Evolutionary conservation across 1,140 invertebrate species (phyloP).

Genomic region (Solen grandis): DNA sequence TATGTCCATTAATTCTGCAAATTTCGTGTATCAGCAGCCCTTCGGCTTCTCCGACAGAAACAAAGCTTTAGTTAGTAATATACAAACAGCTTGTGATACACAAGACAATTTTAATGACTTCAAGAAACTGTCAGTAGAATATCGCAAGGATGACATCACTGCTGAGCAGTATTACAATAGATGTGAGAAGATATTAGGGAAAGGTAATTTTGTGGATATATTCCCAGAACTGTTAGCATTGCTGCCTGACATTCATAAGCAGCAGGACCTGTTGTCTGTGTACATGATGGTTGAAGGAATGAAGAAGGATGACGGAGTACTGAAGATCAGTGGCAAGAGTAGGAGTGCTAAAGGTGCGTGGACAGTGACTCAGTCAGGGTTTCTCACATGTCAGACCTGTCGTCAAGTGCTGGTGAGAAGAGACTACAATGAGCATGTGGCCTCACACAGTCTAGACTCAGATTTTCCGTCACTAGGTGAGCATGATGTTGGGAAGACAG

Average conservation of each 20-base stretch:
- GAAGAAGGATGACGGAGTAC: conserved; percentile 33
- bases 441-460: conserved; percentile 67
- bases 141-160: conserved; percentile 86
- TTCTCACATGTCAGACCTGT: conserved; percentile 88
- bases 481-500: background rate
- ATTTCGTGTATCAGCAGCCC: conserved; percentile 85
- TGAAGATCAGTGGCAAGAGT: conserved; percentile 77
- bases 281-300: conserved; percentile 62
- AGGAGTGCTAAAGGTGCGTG: conserved; percentile 82
- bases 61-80: conserved; percentile 86
- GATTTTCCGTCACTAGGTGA: conserved; percentile 69
- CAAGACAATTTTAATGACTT: conserved; percentile 88
- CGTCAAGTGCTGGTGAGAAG: conserved; percentile 86
- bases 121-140: conserved; percentile 88
- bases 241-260: conserved; percentile 93
- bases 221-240: conserved; percentile 92
- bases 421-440: conserved; percentile 85
- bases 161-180: conserved; percentile 89
- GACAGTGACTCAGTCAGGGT: conserved; percentile 72
- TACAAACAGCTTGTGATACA: conserved; percentile 82
- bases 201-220: conserved; percentile 85
- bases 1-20: conserved; percentile 37
- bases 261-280: conserved; percentile 84
- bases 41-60: conserved; percentile 88
- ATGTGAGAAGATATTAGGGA: conserved; percentile 87